Base-by-base conservation (phyloP, 2,888 invertebrate genomes). In the Melieria omissa region DNA sequence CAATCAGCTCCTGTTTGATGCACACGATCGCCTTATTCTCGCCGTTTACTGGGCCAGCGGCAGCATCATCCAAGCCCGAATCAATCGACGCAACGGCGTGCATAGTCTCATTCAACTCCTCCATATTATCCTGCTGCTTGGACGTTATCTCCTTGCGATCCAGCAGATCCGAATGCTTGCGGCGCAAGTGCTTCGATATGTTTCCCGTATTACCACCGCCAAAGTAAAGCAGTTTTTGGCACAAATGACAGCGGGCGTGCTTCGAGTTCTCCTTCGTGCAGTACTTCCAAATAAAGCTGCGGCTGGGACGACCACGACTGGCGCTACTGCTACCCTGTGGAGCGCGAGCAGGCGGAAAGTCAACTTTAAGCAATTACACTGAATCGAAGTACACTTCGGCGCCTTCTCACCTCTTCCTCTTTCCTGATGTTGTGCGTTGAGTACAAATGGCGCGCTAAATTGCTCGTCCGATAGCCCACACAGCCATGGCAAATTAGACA, bases 201-300 rank as follows among this genome's bases (percentile, higher is more conserved):
- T 83, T 83, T 10, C 81, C 78, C 0, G 83, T 83, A 55, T 83
- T 83, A 4, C 83, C 83, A 7, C 82, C 80, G 4, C 83, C 83
- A 70, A 79, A 83, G 63, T 80, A 83, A 0, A 82, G 67, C 4
- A 82, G 49, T 55, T 82, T 83, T 16, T 80, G 77, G 42, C 83
- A 83, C 45, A 83, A 71, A 68, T 82, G 80, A 12, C 83, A 83
- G 10, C 80, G 78, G 1, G 81, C 83, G 55, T 82, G 82, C 55
- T 80, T 83, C 4, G 79, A 76, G 70, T 83, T 80, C 12, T 79
- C 76, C 55, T 81, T 82, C 4, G 79, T 80, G 64, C 83, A 82
- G 66, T 80, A 83, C 68, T 82, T 83, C 83, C 83, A 83, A 64
- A 83, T 80, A 47, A 83, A 80, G 72, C 83, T 83, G 4, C 79